A percentile compares a stretch with the other conserved stretches of the same genome.
These are phyloP conservation scores for Dipodomys ordii DNA, from an alignment of 2,113 vertebrate species.

Conservation along the genomic window DNA sequence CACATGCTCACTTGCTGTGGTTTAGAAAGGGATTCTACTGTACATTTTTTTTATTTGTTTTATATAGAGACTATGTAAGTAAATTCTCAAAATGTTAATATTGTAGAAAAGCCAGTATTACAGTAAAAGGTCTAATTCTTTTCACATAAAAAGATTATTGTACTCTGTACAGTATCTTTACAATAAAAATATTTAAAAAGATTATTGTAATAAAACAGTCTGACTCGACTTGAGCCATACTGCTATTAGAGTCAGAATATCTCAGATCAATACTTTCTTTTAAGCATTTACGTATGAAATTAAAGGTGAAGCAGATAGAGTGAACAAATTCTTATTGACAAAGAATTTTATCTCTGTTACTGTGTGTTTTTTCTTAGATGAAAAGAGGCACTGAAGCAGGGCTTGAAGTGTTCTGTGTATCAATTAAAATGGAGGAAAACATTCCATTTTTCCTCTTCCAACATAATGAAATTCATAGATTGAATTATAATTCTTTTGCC, in stretches of 20 bases:
- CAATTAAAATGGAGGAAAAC: slow-evolving; percentile 77
- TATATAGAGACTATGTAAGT: not conserved
- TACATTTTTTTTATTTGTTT: slow-evolving; percentile 11
- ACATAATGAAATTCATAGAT: slow-evolving; percentile 74
- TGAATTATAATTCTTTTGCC: slow-evolving; percentile 80
- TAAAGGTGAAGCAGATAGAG: slow-evolving; percentile 32
- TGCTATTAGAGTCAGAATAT: slow-evolving; percentile 48
- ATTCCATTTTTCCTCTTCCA: slow-evolving; percentile 69
- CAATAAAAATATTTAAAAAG: too few species aligned
- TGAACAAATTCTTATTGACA: slow-evolving; percentile 25
- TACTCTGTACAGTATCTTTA: too few species aligned
- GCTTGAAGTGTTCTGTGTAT: slow-evolving; percentile 57
- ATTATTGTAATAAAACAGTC: not conserved
- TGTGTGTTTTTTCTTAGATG: slow-evolving; percentile 39
- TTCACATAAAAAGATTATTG: slow-evolving; percentile 40
- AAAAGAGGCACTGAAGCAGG: slow-evolving; percentile 30
- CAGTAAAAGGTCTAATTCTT: not conserved
- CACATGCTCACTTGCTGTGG: not conserved
- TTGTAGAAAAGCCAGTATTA: slow-evolving; percentile 18
- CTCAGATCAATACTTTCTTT: slow-evolving; percentile 46
- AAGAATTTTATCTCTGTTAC: not conserved
- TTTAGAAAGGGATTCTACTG: not conserved
- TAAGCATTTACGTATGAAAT: slow-evolving; percentile 23
- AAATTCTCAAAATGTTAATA: slow-evolving; percentile 38
- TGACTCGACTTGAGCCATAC: not conserved